Conservation (phyloP, 2,888 invertebrate genomes). For the Ophion ellenae region DNA sequence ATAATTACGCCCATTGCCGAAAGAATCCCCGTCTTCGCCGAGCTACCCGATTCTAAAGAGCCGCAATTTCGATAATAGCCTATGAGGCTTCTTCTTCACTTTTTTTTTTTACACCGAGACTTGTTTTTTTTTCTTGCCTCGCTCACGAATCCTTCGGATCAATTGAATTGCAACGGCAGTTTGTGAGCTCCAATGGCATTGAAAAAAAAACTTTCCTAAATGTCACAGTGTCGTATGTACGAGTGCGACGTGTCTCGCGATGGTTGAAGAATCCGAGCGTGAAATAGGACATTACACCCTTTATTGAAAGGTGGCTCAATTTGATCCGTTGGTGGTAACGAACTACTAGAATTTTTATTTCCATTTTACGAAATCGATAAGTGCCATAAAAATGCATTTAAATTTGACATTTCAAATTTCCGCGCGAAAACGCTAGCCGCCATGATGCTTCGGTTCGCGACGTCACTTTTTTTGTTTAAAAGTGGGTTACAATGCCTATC, state of each 20-base stretch:
- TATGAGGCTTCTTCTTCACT: neutral
- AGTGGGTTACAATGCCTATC: no score
- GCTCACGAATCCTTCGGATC: neutral
- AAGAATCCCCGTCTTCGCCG: conserved; percentile 62
- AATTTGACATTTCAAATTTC: no score
- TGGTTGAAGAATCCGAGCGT: conserved; percentile 27
- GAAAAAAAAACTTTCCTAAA: neutral
- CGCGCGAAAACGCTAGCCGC: no score
- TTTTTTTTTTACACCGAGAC: neutral
- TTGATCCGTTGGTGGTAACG: no score
- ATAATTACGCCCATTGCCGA: conserved; percentile 79
- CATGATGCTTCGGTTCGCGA: no score
- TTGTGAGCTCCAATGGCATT: neutral
- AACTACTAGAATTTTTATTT: no score
- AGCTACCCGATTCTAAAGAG: conserved; percentile 63
- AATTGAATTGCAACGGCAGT: neutral
- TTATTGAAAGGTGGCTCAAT: no score
- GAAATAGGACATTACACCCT: neutral
- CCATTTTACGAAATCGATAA: no score
- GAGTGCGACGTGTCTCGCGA: conserved; percentile 34
- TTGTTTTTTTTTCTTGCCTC: neutral
- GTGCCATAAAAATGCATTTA: no score
- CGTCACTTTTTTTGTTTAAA: no score
- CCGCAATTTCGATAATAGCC: conserved; percentile 30
- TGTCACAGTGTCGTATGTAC: neutral